These are phyloP conservation scores for Seriola rivoliana DNA, from an alignment of 2,113 vertebrate genomes.

Conservation along the genomic window DNA sequence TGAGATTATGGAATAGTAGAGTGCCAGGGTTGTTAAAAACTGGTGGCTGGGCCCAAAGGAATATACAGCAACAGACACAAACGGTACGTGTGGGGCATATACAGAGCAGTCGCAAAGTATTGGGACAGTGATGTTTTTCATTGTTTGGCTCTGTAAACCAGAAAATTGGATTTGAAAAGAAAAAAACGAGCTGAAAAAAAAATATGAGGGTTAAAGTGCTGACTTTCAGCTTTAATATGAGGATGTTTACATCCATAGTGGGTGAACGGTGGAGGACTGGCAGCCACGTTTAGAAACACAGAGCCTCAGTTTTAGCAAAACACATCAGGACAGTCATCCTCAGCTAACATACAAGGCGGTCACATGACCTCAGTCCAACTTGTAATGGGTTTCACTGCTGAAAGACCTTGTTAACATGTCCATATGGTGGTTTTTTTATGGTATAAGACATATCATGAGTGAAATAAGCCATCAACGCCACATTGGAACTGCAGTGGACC, in stretches of 20 bases:
- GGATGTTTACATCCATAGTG: neutral
- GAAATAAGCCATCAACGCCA: no score
- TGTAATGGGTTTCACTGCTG: no score
- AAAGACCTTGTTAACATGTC: no score
- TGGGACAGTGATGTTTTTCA: neutral
- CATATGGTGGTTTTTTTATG: no score
- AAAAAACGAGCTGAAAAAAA: no score
- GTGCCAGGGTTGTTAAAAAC: neutral
- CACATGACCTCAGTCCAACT: neutral
- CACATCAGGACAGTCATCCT: neutral
- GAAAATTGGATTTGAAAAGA: neutral
- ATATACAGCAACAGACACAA: neutral
- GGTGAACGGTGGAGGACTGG: neutral
- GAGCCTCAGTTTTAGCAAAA: neutral
- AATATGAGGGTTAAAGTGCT: neutral
- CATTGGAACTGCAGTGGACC: no score
- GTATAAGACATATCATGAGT: no score
- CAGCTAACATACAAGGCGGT: neutral
- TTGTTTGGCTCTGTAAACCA: neutral
- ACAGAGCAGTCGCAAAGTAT: neutral
- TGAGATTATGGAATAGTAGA: constrained; percentile 4
- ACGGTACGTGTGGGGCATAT: neutral
- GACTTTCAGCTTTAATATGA: neutral
- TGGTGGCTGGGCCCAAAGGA: neutral
- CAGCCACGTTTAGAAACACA: neutral